Evolutionary conservation across 2,113 vertebrate genomes (phyloP), one percentile per base, ranked within the genome.

Genomic region (Dascyllus trimaculatus): DNA sequence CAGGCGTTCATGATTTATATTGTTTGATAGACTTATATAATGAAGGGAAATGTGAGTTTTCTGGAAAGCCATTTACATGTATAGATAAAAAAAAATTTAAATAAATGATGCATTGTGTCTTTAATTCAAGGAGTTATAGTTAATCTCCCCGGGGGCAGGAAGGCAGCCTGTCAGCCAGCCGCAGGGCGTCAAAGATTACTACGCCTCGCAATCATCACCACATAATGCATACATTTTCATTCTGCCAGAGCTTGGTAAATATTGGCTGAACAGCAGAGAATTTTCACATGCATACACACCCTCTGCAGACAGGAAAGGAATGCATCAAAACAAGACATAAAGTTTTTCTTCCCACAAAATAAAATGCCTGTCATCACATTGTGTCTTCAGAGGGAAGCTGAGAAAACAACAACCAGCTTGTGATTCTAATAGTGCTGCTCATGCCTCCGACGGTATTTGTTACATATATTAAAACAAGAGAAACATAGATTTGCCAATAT

Each of bases 161-260:
- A 77, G 66, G 58, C 90, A 57, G 78, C 70, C 82, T 81, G 88
- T 90, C 82, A 88, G 80, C 45, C 86, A 70, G 86, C 79, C 71
- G 78, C 75, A 38, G 87, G 91, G 87, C 32, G 82, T 84, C 78
- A 87, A 85, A 92, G 93, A 91, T 92, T 92, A 87, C 75, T 84
- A 64, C 68, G 60, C 74, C 62, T 69, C 35, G 84, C 59, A 75
- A 91, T 92, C 64, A 87, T 90, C 86, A 65, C 80, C 87, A 69
- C 84, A 79, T 84, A 89, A 92, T 87, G 82, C 89, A 87, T 71
- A 72, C 84, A 91, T 91, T 91, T 79, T 79, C 68, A 89, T 84
- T 90, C 78, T 74, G 79, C 76, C 75, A 61, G 71, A 51, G 84
- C 80, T 61, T 29, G 8, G 82, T 77, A 83, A 89, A 91, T 82